Conservation (phyloP, 2,797 vertebrate species). For the Phaenicophaeus curvirostris region DNA sequence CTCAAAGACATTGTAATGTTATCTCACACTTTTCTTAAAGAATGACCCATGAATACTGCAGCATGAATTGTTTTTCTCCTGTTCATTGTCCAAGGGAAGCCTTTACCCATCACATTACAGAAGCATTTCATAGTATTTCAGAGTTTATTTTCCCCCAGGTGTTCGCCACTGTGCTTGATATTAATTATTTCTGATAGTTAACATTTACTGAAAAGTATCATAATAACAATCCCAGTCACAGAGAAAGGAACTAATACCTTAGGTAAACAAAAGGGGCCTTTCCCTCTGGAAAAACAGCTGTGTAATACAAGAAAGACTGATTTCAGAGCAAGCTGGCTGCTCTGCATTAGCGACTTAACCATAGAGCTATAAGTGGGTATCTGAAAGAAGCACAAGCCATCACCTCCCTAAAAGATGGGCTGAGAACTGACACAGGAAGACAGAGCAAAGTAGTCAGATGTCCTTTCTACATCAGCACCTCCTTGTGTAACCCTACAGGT, state of each 20-base stretch:
- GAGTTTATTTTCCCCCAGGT: not conserved
- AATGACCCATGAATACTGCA: not conserved
- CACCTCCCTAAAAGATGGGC: not conserved
- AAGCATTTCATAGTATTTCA: not conserved
- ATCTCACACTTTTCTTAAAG: not conserved
- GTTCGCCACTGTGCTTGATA: not conserved
- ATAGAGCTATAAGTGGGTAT: no score
- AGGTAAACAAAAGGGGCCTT: not conserved
- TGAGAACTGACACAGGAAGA: not conserved
- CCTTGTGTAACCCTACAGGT: not conserved
- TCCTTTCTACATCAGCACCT: not conserved
- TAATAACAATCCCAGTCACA: not conserved
- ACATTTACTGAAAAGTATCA: not conserved
- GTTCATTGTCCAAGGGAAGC: not conserved
- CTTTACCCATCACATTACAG: not conserved
- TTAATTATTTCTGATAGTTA: slow-evolving; percentile 14
- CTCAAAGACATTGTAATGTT: not conserved
- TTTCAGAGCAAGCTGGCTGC: not conserved
- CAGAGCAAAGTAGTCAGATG: not conserved
- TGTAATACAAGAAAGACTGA: not conserved
- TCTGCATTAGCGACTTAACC: not conserved
- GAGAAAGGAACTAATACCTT: not conserved
- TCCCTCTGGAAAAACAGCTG: not conserved
- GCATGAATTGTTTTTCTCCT: not conserved
- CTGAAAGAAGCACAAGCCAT: not conserved